These are phyloP conservation scores for Hemibagrus guttatus DNA, from an alignment of 2,797 vertebrate genomes.

Conservation along the genomic window DNA sequence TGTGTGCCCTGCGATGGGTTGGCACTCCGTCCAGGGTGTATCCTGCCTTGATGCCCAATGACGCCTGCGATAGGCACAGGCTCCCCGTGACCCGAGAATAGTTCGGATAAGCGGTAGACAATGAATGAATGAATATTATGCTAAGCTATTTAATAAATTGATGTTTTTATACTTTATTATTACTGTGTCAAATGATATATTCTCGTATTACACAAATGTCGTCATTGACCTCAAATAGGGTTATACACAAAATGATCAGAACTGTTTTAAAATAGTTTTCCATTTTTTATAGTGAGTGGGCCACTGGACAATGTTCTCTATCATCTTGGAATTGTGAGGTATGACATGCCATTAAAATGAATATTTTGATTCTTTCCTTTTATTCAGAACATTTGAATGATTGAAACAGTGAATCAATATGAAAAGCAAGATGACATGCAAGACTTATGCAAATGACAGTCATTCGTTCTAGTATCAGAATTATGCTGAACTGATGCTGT, in stretches of 20 bases:
- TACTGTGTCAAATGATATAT: neutral
- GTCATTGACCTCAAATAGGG: neutral
- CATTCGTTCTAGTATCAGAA: neutral
- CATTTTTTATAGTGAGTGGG: conserved; percentile 64
- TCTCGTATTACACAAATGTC: too few relatives aligned
- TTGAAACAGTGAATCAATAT: neutral
- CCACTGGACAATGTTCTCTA: conserved; percentile 72
- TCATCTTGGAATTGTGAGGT: conserved; percentile 78
- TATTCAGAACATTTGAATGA: neutral
- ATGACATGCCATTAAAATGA: conserved; percentile 31
- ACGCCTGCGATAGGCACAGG: too few relatives aligned
- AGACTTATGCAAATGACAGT: neutral
- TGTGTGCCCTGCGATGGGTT: too few relatives aligned
- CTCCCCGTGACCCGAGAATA: too few relatives aligned
- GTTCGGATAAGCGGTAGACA: too few relatives aligned
- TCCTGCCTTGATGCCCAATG: too few relatives aligned
- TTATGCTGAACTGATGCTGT: too few relatives aligned
- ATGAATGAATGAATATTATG: too few relatives aligned
- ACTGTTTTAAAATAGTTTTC: neutral
- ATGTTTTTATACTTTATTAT: neutral
- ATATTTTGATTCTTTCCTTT: neutral
- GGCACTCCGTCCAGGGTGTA: too few relatives aligned
- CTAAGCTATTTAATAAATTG: neutral
- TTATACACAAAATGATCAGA: neutral
- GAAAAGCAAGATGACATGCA: neutral